phyloP scores from a whole-genome alignment of 2,888 invertebrate species.

The Strigamia transsilvanica region DNA sequence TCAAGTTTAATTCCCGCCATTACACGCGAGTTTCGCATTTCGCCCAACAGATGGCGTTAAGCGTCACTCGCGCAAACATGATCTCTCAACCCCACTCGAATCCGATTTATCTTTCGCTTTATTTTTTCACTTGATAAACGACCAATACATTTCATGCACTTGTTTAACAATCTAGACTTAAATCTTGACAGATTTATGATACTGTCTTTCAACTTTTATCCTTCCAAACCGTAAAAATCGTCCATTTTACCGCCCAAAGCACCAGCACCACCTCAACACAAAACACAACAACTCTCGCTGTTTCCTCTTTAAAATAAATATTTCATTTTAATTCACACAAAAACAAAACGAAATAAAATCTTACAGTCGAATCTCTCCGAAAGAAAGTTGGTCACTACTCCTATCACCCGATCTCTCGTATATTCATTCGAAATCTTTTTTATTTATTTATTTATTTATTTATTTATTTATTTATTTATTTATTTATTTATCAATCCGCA shows the following conservation, averaged over 20 bases:
- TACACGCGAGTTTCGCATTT: neutral
- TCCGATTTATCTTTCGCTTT: neutral
- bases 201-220: neutral
- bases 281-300: neutral
- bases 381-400: conserved; percentile 6
- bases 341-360: neutral
- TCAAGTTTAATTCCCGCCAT: neutral
- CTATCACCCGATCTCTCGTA: neutral
- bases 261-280: neutral
- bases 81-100: neutral
- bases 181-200: neutral
- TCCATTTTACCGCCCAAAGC: neutral
- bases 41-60: neutral
- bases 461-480: neutral
- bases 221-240: neutral
- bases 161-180: neutral
- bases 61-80: neutral
- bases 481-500: neutral
- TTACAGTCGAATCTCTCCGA: neutral
- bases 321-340: neutral
- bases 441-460: neutral
- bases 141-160: conserved; percentile 12
- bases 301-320: too few relatives aligned
- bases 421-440: neutral
- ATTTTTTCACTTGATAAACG: neutral